Base-by-base conservation (phyloP, 37 sponge, comb jelly and placozoan genomes). In the Chondrilla cf. caribensis region DNA sequence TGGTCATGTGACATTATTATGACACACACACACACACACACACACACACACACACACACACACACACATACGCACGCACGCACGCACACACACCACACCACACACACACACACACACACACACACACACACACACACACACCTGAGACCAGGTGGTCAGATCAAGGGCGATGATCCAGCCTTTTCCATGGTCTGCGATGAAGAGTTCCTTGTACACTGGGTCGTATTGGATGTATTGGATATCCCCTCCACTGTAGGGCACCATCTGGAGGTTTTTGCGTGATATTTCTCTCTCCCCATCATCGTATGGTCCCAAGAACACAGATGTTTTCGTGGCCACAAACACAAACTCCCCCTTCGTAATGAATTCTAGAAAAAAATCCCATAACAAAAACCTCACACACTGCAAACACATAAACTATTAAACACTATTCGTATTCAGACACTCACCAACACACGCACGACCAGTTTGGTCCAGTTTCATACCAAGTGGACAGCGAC, bases 201-300 rank as follows among this genome's bases (percentile, higher is more conserved):
- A 43, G 22, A 73, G 41, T 2, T 73, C 44, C 25, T 9, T 7
- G 44, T 18, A 18, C 21, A 39, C 24, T 38, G 76, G 76, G 76
- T 73, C 76, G 36, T 73, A 73, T n/a, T 42, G 76, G 25, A 73
- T 42, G 44, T 4, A 73, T 7, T 39, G 41, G 8, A 73, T 73
- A 43, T 73, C 25, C n/a, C 0, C 17, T 73, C 76, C 76, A n/a
- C 42, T 73, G 24, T 41, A 73, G 21, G 76, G 76, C 76, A 73
- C 2, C 24, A 39, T 38, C 44, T 73, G 76, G 38, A 73, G 44
- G 25, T 14, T 24, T 1, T 73, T 7, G 9, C 44, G 1, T 2
- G 76, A 73, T 25, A 73, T n/a, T 18, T n/a, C 11, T 11, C 51
- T 11, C 51, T 47, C 51, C 51, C 6, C 40, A 39, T 1, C 18